phyloP scores from a whole-genome alignment of 2,888 invertebrate genomes.

The Halictus ligatus region DNA sequence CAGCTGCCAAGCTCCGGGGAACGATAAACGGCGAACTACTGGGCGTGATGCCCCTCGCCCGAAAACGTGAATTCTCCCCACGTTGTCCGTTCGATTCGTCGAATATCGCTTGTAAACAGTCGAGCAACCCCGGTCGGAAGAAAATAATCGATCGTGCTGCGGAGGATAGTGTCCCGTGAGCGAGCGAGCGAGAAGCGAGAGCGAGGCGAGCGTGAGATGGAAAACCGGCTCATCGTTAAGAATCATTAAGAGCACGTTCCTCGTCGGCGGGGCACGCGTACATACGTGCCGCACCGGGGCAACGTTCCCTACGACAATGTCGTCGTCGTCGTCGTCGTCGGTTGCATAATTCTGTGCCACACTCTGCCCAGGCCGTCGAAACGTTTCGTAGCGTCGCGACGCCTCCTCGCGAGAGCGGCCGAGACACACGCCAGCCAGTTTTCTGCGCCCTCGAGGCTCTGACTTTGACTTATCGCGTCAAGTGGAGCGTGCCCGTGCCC shows the following conservation, averaged over 20 bases:
- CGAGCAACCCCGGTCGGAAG: not conserved
- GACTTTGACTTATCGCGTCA: slow-evolving; percentile 41
- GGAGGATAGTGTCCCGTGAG: not conserved
- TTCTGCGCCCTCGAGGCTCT: slow-evolving; percentile 33
- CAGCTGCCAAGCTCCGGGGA: not conserved
- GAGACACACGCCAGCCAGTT: slow-evolving; percentile 10
- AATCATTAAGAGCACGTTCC: not conserved
- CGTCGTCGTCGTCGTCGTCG: not conserved
- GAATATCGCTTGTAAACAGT: slow-evolving; percentile 7
- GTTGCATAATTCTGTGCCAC: slow-evolving; percentile 43
- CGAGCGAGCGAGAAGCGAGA: not conserved
- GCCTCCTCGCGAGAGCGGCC: not conserved
- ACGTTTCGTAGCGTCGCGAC: slow-evolving; percentile 1
- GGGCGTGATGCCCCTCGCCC: not conserved
- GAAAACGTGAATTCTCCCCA: not conserved
- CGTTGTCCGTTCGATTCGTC: not conserved
- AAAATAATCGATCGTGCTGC: not conserved
- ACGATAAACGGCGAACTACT: not conserved
- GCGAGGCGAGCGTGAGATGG: not conserved
- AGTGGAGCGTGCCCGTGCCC: slow-evolving; percentile 13
- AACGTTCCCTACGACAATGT: slow-evolving; percentile 1
- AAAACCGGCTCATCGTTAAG: slow-evolving; percentile 16
- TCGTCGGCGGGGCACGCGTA: not conserved
- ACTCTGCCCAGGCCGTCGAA: slow-evolving; percentile 21
- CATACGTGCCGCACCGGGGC: slow-evolving; percentile 4